phyloP scores from a whole-genome alignment of 2,888 invertebrate species.

The Cremastinae sp. region DNA sequence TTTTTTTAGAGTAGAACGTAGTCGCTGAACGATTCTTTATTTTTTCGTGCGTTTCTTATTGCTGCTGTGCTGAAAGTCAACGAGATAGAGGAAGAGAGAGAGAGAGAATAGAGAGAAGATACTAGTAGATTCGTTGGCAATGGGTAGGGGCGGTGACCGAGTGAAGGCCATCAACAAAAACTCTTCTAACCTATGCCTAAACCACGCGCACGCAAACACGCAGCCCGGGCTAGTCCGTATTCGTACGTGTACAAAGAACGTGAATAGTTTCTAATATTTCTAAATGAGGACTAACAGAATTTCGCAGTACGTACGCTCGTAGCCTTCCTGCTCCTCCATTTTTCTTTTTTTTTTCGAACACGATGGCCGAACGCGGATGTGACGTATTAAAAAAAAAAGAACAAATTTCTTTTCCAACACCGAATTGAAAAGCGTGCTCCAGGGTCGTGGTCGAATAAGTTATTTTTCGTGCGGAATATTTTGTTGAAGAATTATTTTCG shows the following conservation, averaged over 20 bases:
- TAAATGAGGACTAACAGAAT: slow-evolving; percentile 56
- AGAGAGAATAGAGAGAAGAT: slow-evolving; percentile 6
- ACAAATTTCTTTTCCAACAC: too few species aligned
- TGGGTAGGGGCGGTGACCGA: slow-evolving; percentile 70
- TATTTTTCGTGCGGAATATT: too few species aligned
- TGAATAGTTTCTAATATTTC: slow-evolving; percentile 66
- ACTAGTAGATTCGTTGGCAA: slow-evolving; percentile 38
- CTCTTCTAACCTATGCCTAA: slow-evolving; percentile 46
- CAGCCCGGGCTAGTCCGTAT: slow-evolving; percentile 42
- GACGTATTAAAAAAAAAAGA: slow-evolving; percentile 63
- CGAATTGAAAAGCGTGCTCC: slow-evolving; percentile 1
- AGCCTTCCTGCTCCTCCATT: slow-evolving; percentile 7
- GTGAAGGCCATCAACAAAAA: slow-evolving; percentile 67
- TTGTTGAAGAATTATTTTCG: too few species aligned
- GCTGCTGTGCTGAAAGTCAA: slow-evolving; percentile 4
- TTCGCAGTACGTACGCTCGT: slow-evolving; percentile 14
- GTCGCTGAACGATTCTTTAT: slow-evolving; percentile 10
- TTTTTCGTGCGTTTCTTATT: background rate
- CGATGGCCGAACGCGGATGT: slow-evolving; percentile 67
- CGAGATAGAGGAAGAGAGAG: too few species aligned
- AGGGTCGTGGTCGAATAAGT: background rate
- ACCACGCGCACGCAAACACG: background rate
- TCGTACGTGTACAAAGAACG: slow-evolving; percentile 58
- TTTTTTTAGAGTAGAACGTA: too few species aligned
- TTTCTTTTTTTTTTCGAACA: slow-evolving; percentile 49